These are phyloP conservation scores for Drosophila paucipuncta DNA, from an alignment of 2,888 invertebrate genomes.

Conservation along the genomic window DNA sequence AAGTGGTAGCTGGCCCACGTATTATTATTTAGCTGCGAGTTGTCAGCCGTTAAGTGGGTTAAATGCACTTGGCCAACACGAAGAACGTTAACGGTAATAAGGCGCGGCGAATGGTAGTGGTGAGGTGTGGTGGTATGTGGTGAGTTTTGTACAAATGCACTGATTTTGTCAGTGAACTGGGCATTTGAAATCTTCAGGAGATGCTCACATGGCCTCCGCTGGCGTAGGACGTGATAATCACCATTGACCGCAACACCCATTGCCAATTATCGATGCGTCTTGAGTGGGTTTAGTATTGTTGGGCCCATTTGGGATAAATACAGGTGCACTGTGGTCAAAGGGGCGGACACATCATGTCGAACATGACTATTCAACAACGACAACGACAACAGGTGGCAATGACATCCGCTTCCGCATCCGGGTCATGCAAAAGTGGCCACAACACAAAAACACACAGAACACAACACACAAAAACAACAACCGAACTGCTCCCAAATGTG, in stretches of 20 bases:
- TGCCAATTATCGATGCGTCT: conserved; percentile 29
- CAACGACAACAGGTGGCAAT: conserved; percentile 68
- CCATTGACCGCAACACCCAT: conserved; percentile 7
- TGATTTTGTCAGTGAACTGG: not conserved
- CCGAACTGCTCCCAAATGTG: conserved; percentile 71
- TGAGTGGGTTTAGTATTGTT: conserved; percentile 16
- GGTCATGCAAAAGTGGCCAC: conserved; percentile 50
- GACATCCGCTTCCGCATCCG: conserved; percentile 48
- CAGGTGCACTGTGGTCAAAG: conserved; percentile 22
- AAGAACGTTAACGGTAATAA: not conserved
- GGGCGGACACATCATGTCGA: conserved; percentile 70
- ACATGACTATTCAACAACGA: conserved; percentile 60
- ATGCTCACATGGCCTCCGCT: conserved; percentile 30
- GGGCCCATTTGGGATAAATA: conserved; percentile 35
- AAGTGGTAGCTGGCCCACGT: not conserved
- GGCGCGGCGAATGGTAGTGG: not conserved
- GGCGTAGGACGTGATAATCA: conserved; percentile 64
- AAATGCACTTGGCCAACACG: conserved; percentile 51
- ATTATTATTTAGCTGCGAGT: conserved; percentile 16
- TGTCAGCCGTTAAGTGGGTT: conserved; percentile 26
- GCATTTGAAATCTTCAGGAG: not conserved
- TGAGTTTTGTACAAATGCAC: not conserved
- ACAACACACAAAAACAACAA: conserved; percentile 34
- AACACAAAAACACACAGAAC: conserved; percentile 25
- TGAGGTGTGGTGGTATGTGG: not conserved